phyloP scores from a whole-genome alignment of 2,797 vertebrate species.

The Pelobates cultripes region DNA sequence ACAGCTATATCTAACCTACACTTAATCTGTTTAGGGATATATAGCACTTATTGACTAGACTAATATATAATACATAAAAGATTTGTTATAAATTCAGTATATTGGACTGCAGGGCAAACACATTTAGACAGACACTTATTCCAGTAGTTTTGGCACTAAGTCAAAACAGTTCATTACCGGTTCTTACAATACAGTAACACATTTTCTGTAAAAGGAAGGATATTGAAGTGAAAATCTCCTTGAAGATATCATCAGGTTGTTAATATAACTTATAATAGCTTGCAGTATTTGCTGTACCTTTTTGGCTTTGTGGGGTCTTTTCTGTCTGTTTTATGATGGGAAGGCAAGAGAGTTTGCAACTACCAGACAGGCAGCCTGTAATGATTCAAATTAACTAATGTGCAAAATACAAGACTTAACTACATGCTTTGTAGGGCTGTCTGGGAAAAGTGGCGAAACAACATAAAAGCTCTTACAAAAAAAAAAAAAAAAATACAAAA shows the following conservation, averaged over 20 bases:
- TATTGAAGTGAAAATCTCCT: slow-evolving; percentile 47
- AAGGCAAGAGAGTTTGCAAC: slow-evolving; percentile 12
- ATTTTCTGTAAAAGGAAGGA: slow-evolving; percentile 52
- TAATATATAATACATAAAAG: neutral
- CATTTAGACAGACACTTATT: slow-evolving; percentile 46
- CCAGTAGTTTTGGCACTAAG: slow-evolving; percentile 55
- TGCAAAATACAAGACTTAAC: slow-evolving; percentile 1
- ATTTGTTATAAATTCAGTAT: slow-evolving; percentile 42
- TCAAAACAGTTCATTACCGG: slow-evolving; percentile 50
- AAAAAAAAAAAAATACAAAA: neutral
- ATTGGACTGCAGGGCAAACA: slow-evolving; percentile 29
- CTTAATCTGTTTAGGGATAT: too few species aligned
- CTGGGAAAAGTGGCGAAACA: slow-evolving; percentile 16
- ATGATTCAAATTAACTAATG: slow-evolving; percentile 15
- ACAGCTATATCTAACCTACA: too few species aligned
- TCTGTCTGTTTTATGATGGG: neutral
- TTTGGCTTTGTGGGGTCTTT: neutral
- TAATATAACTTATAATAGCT: slow-evolving; percentile 34
- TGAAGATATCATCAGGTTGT: slow-evolving; percentile 42
- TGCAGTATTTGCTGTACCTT: neutral
- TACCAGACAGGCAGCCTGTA: neutral
- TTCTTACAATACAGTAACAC: slow-evolving; percentile 48
- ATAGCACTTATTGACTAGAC: too few species aligned
- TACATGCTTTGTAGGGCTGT: slow-evolving; percentile 14
- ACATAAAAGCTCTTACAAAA: slow-evolving; percentile 14